Evolutionary conservation across 92 coral and sea anemone species (phyloP), one percentile per base, ranked within the genome.

Genomic region (Meandrina meandrites): DNA sequence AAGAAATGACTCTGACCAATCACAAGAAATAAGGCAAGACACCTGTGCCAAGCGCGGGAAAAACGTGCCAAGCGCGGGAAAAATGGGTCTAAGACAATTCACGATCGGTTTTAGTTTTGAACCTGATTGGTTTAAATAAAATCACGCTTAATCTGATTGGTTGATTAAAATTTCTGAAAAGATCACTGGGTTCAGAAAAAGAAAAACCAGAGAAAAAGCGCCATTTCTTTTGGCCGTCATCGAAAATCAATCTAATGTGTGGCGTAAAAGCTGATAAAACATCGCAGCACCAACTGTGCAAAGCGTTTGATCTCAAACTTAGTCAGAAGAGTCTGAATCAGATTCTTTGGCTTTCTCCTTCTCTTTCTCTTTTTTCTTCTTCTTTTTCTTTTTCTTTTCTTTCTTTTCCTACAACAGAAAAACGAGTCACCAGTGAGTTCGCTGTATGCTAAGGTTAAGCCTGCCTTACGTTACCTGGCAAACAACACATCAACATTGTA

Each of bases 281-380:
- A 19, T 12, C 18, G 27, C 47, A 15, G 16, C n/a, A 8, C 13
- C 28, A 57, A 27, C n/a, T n/a, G n/a, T 16, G 28, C 22, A 22
- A 34, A 58, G 48, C 27, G 69, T 79, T 57, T 57, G 50, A 8
- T 22, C 56, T 60, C 14, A 30, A 19, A 47, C 30, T 81, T 77
- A 86, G 62, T 77, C 64, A 11, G 88, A 86, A 28, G 93, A 90
- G 9, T 83, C 89, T 71, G 91, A 80, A 67, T 89, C 92, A 32
- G 94, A 87, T 42, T 75, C 88, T 36, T 88, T 85, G 18, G 28
- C 58, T 35, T 81, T 82, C 18, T 88, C 87, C 47, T 92, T 90
- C 58, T 92, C 89, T 76, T 92, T 88, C 40, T 92, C 89, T 81
- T 92, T 90, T 37, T 92, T 87, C 91, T 92, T 92, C 48, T 92